Conservation (phyloP, 2,888 invertebrate genomes). For the Archips crataeganus region DNA sequence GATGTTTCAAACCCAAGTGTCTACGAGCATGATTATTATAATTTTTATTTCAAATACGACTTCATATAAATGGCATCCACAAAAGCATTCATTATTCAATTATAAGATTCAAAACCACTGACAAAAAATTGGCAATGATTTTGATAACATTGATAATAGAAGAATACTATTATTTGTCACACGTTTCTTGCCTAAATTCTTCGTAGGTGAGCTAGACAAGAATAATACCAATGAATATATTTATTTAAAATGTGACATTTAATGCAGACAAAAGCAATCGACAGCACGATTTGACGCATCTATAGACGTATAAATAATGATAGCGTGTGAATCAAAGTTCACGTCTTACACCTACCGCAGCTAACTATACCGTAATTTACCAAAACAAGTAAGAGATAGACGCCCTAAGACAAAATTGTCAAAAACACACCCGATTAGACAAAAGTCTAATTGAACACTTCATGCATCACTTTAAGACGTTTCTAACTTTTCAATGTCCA, state of each 20-base stretch:
- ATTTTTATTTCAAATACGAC: neutral
- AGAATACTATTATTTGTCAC: neutral
- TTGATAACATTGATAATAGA: neutral
- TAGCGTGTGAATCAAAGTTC: constrained; percentile 65
- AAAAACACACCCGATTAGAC: constrained; percentile 57
- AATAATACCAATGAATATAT: neutral
- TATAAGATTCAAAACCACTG: constrained; percentile 7
- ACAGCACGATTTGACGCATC: constrained; percentile 53
- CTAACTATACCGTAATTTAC: constrained; percentile 58
- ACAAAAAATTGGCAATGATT: constrained; percentile 8
- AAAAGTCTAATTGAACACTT: constrained; percentile 70
- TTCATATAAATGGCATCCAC: neutral
- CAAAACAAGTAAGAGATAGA: constrained; percentile 62
- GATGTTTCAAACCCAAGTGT: constrained; percentile 56
- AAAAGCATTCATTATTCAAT: neutral
- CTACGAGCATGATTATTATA: neutral
- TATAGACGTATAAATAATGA: constrained; percentile 54
- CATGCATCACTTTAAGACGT: constrained; percentile 49
- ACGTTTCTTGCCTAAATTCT: neutral
- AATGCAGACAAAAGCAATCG: constrained; percentile 29
- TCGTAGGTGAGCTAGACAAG: neutral
- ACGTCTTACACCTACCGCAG: constrained; percentile 59
- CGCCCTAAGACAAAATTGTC: constrained; percentile 60
- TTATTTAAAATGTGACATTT: neutral
- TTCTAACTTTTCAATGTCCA: constrained; percentile 46